Conservation (phyloP, 35 echinoderm and acorn worm species). For the Patiria miniata region DNA sequence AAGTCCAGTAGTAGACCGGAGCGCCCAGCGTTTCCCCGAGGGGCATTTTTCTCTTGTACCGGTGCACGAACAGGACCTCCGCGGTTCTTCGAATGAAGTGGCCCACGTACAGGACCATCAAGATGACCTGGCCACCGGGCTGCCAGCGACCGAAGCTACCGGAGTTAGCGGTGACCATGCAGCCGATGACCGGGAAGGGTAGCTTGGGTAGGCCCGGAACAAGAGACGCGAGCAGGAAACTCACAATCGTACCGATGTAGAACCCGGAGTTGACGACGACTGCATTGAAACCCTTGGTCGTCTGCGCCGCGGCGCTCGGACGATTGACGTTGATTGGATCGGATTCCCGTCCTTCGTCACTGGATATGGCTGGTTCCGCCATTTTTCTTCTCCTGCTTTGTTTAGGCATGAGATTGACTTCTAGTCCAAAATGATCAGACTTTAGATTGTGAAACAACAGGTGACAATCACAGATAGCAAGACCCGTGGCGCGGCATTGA, state of each 20-base stretch:
- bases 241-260: conserved; percentile 29
- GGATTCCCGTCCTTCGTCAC: background rate
- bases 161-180: conserved; percentile 9
- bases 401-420: too few species aligned
- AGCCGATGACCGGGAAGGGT: conserved; percentile 29
- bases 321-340: background rate
- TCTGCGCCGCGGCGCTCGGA: too few species aligned
- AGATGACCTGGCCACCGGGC: background rate
- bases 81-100: conserved; percentile 34
- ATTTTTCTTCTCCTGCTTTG: background rate
- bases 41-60: conserved; percentile 21
- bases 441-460: too few species aligned
- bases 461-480: too few species aligned
- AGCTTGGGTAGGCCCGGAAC: conserved; percentile 24
- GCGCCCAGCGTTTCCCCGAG: conserved; percentile 30
- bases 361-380: background rate
- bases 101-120: conserved; percentile 26
- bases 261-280: conserved; percentile 13
- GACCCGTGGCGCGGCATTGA: too few species aligned
- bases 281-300: conserved; percentile 3
- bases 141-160: background rate
- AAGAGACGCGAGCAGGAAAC: conserved; percentile 18
- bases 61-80: conserved; percentile 54
- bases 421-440: too few species aligned
- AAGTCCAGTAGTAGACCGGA: conserved; percentile 46